These are phyloP conservation scores for Amphipyra berbera DNA, from an alignment of 2,888 invertebrate species.

Conservation along the genomic window DNA sequence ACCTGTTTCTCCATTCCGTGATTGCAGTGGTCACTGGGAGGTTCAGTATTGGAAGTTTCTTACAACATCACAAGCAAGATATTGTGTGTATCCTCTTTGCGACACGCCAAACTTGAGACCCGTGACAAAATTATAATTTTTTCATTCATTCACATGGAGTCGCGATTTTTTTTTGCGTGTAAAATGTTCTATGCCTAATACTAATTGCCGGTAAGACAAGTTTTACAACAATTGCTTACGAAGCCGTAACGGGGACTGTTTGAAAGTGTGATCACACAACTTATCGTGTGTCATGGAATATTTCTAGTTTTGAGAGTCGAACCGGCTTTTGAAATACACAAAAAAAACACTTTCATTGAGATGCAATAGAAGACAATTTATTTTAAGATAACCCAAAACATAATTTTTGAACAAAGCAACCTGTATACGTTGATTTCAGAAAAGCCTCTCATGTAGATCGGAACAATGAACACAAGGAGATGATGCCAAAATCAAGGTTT, in stretches of 20 bases:
- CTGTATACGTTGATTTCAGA: too few species aligned
- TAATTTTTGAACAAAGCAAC: too few species aligned
- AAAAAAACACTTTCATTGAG: conserved; percentile 40
- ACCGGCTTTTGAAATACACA: conserved; percentile 43
- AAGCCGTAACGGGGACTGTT: conserved; percentile 59
- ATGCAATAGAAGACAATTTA: neutral
- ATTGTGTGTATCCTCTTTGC: neutral
- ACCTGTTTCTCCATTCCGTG: too few species aligned
- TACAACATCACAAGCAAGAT: too few species aligned
- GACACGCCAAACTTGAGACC: neutral
- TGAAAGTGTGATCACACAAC: conserved; percentile 54
- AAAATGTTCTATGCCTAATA: conserved; percentile 51
- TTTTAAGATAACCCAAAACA: too few species aligned
- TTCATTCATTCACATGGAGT: conserved; percentile 39
- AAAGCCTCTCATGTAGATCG: too few species aligned
- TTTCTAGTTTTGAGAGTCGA: conserved; percentile 32
- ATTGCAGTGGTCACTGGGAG: too few species aligned
- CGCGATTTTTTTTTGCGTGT: conserved; percentile 39
- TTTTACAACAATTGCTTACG: conserved; percentile 54
- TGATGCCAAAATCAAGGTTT: too few species aligned
- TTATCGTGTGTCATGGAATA: conserved; percentile 57
- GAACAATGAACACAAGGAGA: too few species aligned
- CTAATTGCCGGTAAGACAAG: conserved; percentile 50
- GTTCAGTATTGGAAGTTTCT: too few species aligned
- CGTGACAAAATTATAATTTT: conserved; percentile 30